Conservation (phyloP, 2,888 invertebrate species). For the Tyria jacobaeae region DNA sequence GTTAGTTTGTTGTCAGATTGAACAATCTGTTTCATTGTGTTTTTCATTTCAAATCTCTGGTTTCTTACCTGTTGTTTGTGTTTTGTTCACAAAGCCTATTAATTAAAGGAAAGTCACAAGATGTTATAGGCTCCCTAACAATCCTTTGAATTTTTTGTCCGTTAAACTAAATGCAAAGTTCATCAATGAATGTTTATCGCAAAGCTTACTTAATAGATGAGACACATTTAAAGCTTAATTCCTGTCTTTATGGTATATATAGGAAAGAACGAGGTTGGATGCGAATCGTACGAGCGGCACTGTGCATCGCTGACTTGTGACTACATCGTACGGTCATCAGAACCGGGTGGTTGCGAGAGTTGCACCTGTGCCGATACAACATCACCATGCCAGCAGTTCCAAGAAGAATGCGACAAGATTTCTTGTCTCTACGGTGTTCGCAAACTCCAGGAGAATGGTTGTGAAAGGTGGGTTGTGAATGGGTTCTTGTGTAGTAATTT, state of each 20-base stretch:
- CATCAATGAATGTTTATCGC: neutral
- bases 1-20: neutral
- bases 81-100: too few species aligned
- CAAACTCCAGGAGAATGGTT: slow-evolving; percentile 60
- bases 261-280: slow-evolving; percentile 11
- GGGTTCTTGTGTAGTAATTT: too few species aligned
- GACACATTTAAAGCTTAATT: neutral
- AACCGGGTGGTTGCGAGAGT: slow-evolving; percentile 87
- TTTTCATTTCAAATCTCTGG: too few species aligned
- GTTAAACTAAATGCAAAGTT: neutral
- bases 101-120: too few species aligned
- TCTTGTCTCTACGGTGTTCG: slow-evolving; percentile 91
- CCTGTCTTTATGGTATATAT: neutral
- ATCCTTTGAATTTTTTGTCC: too few species aligned
- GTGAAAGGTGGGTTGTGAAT: slow-evolving; percentile 58
- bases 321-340: slow-evolving; percentile 88
- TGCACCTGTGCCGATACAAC: slow-evolving; percentile 80
- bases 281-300: slow-evolving; percentile 17
- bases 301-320: slow-evolving; percentile 87
- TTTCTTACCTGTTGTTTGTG: too few species aligned
- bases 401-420: slow-evolving; percentile 88
- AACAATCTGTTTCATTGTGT: neutral
- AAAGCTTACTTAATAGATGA: slow-evolving; percentile 1
- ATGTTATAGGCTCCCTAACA: too few species aligned
- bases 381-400: slow-evolving; percentile 84